Evolutionary conservation across 1,140 invertebrate species (phyloP).

Genomic region (Hetaerina americana): DNA sequence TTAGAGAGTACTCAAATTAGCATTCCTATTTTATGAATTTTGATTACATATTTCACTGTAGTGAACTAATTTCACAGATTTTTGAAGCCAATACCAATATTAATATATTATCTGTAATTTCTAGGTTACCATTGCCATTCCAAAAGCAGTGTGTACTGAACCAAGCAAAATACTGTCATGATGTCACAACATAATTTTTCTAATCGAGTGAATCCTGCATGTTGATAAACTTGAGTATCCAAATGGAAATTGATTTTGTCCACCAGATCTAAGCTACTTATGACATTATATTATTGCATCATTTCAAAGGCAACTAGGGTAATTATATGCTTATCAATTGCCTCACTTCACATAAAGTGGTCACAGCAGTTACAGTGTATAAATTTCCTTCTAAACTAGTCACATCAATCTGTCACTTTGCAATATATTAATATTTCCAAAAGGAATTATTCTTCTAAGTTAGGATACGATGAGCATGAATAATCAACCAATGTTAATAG

Average conservation of each 20-base stretch:
- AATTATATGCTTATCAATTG: slow-evolving; percentile 3
- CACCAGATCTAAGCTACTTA: not conserved
- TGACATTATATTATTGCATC: slow-evolving; percentile 3
- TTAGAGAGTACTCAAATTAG: too few species aligned
- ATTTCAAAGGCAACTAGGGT: slow-evolving; percentile 9
- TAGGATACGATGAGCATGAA: not conserved
- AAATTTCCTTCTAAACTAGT: not conserved
- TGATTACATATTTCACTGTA: not conserved
- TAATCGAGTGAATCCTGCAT: not conserved
- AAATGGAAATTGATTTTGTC: not conserved
- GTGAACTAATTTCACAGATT: not conserved
- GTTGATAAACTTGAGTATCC: not conserved
- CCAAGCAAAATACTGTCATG: not conserved
- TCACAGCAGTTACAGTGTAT: slow-evolving; percentile 1
- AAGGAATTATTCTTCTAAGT: not conserved
- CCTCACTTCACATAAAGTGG: slow-evolving; percentile 1
- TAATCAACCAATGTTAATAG: not conserved
- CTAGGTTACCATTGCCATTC: not conserved
- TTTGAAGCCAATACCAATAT: not conserved
- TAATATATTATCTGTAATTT: not conserved
- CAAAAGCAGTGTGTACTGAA: not conserved
- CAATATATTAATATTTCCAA: not conserved
- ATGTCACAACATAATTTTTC: not conserved
- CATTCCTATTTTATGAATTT: too few species aligned
- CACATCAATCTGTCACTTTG: not conserved